phyloP scores from a whole-genome alignment of 2,113 vertebrate species.

The Noctilio leporinus region DNA sequence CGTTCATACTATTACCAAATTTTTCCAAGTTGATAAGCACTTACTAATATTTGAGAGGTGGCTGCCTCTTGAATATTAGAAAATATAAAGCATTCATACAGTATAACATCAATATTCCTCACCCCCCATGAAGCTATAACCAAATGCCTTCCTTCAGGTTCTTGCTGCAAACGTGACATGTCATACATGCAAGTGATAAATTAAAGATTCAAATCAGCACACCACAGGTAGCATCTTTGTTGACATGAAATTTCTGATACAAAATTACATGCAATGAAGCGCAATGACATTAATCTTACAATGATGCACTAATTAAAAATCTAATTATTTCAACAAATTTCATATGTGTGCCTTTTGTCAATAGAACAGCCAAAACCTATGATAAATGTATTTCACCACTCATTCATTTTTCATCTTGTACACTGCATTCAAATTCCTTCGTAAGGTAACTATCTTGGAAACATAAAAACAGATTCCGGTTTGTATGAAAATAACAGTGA shows the following conservation, averaged over 20 bases:
- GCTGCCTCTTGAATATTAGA: not conserved
- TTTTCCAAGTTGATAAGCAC: not conserved
- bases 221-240: constrained; percentile 48
- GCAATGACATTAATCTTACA: constrained; percentile 71
- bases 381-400: constrained; percentile 66
- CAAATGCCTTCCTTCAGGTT: constrained; percentile 15
- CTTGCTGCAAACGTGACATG: not conserved
- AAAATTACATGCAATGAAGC: constrained; percentile 57
- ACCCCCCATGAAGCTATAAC: not conserved
- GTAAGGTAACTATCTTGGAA: constrained; percentile 57
- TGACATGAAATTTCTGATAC: constrained; percentile 62
- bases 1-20: not conserved
- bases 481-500: constrained; percentile 22
- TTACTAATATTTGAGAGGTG: not conserved
- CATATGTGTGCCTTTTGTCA: constrained; percentile 77
- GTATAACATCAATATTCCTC: constrained; percentile 37
- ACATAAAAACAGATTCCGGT: constrained; percentile 28
- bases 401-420: constrained; percentile 67
- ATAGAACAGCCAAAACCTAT: constrained; percentile 63
- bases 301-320: constrained; percentile 79
- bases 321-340: constrained; percentile 80
- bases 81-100: constrained; percentile 22
- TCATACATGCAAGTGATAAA: constrained; percentile 39
- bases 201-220: constrained; percentile 43
- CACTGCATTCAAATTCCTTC: constrained; percentile 48